Percentiles rank a stretch among this genome's conserved stretches.
These are phyloP conservation scores for Phengaris alcon DNA, from an alignment of 2,888 invertebrate species.

Conservation along the genomic window DNA sequence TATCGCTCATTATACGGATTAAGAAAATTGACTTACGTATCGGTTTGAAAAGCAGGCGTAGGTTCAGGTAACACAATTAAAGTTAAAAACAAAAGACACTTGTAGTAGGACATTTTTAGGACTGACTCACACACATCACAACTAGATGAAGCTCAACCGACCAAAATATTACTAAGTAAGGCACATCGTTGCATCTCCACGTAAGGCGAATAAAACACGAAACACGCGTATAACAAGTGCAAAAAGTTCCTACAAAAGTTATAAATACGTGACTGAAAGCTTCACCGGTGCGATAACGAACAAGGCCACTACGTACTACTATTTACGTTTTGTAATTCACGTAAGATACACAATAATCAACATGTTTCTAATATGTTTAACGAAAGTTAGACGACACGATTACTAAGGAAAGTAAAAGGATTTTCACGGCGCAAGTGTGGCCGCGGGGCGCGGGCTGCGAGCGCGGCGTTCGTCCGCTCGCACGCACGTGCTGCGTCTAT, in stretches of 20 bases:
- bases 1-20: background rate
- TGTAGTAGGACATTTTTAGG: conserved; percentile 57
- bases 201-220: conserved; percentile 21
- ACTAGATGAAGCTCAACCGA: conserved; percentile 45
- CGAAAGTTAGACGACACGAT: conserved; percentile 38
- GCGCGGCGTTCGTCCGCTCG: conserved; percentile 59
- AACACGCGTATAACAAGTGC: conserved; percentile 40
- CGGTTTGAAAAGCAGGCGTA: conserved; percentile 56
- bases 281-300: conserved; percentile 57
- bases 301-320: conserved; percentile 64
- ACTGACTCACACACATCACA: conserved; percentile 53
- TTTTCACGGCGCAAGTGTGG: conserved; percentile 12
- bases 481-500: conserved; percentile 79
- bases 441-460: conserved; percentile 41
- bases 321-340: conserved; percentile 53
- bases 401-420: conserved; percentile 36
- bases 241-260: conserved; percentile 33
- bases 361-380: conserved; percentile 8
- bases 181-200: conserved; percentile 60
- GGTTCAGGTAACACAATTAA: conserved; percentile 61
- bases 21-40: conserved; percentile 37
- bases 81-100: conserved; percentile 53
- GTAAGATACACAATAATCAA: background rate
- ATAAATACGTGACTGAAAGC: conserved; percentile 45
- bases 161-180: conserved; percentile 59